Evolutionary conservation across 2,113 vertebrate species (phyloP).

Genomic region (Laterallus jamaicensis): DNA sequence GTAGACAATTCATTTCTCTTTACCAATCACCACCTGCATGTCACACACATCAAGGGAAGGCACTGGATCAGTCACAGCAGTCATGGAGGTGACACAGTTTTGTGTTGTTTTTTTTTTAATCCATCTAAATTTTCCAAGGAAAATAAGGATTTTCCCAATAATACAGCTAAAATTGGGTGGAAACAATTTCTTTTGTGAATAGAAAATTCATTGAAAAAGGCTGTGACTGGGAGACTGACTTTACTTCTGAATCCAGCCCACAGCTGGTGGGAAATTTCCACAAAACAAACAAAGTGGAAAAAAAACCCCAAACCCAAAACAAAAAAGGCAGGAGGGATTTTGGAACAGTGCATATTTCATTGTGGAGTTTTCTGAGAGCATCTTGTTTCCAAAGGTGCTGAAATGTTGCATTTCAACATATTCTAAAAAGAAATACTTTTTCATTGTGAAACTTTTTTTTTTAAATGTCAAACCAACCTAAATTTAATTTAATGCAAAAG

Average conservation of each 20-base stretch:
- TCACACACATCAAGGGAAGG: neutral
- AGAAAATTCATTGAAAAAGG: conserved; percentile 55
- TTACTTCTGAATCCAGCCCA: conserved; percentile 23
- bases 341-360: conserved; percentile 37
- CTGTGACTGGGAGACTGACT: neutral
- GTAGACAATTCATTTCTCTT: neutral
- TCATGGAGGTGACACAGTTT: neutral
- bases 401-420: conserved; percentile 60
- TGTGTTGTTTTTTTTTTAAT: neutral
- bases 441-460: conserved; percentile 34
- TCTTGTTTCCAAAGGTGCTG: conserved; percentile 42
- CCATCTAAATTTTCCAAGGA: neutral
- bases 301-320: neutral
- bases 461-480: neutral
- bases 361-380: conserved; percentile 53
- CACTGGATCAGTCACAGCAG: neutral
- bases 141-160: neutral
- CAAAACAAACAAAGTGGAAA: conserved; percentile 33
- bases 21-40: neutral
- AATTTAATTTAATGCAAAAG: conserved; percentile 15
- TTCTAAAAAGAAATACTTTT: conserved; percentile 6
- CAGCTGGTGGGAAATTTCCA: conserved; percentile 25
- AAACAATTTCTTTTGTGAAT: neutral
- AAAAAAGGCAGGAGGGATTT: conserved; percentile 25
- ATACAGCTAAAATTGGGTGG: neutral